Base-by-base conservation (phyloP, 2,113 vertebrate genomes). In the Chlamydotis undulata region DNA sequence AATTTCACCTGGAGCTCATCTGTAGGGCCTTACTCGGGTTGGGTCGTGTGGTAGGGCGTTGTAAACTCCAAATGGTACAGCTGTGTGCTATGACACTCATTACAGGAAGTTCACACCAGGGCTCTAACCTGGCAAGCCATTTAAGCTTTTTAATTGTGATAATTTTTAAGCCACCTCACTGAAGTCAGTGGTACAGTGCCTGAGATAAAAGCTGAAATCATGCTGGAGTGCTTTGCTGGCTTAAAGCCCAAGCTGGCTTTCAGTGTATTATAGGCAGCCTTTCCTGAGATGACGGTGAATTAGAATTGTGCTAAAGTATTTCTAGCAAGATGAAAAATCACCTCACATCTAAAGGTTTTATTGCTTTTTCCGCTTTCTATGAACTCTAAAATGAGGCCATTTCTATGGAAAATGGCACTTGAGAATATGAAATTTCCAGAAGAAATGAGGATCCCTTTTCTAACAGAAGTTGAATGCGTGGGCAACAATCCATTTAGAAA, bases 141-240 rank as follows among this genome's bases (percentile, higher is more conserved):
- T 89, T 57, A 69, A 87, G 76, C 45, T 89, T 84, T 90, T 82
- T 86, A 93, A 92, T 83, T 96, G 91, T 83, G 37, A 82, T 60
- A 80, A 39, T 85, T 91, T 83, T 85, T 53, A 75, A 94, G 71
- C 89, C 69, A 56, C 56, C 56, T 60, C 60, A 25, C 71, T 89
- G 43, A 50, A 95, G 83, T 75, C 73, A 83, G 85, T 63, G 79
- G 75, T 92, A 5, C 56, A 45, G 65, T 17, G 50, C 45, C 59
- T 64, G 24, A 74, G 90, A 60, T 79, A 78, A 64, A 78, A 94
- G 93, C 92, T 95, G 94, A 87, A 96, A 89, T 88, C 68, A 70
- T 61, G 69, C 90, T 81, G 93, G 84, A 97, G 92, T 96, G 95
- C 90, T 97, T 92, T 92, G 77, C 77, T 97, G 96, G 96, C 96